Evolutionary conservation across 2,888 invertebrate species (phyloP).

Genomic region (Sminthurinus aureus): DNA sequence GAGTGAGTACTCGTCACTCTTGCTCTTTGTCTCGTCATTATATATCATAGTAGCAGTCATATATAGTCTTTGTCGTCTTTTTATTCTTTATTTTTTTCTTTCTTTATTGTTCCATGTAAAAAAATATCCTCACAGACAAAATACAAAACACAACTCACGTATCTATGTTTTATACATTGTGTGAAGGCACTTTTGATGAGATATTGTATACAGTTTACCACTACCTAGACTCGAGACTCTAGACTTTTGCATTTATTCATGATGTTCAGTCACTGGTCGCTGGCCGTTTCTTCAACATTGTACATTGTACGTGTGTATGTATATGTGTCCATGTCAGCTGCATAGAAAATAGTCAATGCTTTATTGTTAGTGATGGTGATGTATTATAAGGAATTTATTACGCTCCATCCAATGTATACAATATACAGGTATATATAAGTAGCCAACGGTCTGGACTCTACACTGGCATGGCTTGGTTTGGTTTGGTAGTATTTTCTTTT

Average conservation of each 20-base stretch:
- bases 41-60: too few relatives aligned
- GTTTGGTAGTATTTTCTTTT: too few relatives aligned
- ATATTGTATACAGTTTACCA: background rate
- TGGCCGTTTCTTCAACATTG: background rate
- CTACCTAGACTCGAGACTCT: too few relatives aligned
- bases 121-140: background rate
- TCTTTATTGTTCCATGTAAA: too few relatives aligned
- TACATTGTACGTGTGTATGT: background rate
- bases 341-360: background rate
- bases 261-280: background rate
- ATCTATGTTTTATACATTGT: background rate
- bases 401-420: background rate
- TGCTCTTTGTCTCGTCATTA: too few relatives aligned
- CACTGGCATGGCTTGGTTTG: background rate
- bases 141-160: background rate
- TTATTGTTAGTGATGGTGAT: constrained; percentile 6
- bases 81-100: too few relatives aligned
- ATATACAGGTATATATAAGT: background rate
- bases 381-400: constrained; percentile 3
- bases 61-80: too few relatives aligned
- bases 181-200: too few relatives aligned
- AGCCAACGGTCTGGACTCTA: background rate
- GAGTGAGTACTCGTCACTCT: background rate
- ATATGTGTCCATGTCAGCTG: background rate
- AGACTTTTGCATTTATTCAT: constrained; percentile 16